These are phyloP conservation scores for Holacanthella duospinosa DNA, from an alignment of 2,888 invertebrate genomes.

Conservation along the genomic window DNA sequence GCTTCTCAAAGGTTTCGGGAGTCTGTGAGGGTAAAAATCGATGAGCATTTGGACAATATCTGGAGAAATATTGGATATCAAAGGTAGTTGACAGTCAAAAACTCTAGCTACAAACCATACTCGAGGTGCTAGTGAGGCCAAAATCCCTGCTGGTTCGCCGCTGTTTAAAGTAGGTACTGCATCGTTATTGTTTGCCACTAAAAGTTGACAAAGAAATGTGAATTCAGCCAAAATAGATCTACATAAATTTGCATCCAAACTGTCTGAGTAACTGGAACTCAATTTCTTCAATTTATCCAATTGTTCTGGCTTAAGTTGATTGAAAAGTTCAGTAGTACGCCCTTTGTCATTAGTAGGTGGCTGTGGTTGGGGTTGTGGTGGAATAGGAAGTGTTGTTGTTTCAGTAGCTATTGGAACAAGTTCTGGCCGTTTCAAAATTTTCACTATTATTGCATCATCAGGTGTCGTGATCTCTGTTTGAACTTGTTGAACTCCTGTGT, in stretches of 20 bases:
- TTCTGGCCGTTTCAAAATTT: background rate
- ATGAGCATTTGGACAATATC: conserved; percentile 17
- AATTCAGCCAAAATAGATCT: conserved; percentile 26
- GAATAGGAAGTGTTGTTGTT: background rate
- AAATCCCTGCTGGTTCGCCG: background rate
- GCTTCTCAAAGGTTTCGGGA: conserved; percentile 28
- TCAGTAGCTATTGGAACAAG: background rate
- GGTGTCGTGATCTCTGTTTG: conserved; percentile 14
- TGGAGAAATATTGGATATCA: conserved; percentile 13
- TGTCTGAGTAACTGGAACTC: conserved; percentile 20
- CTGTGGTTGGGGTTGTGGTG: background rate
- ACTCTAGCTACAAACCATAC: conserved; percentile 32
- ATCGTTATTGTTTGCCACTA: background rate
- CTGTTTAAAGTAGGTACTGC: background rate
- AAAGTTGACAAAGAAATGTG: conserved; percentile 26
- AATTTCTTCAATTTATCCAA: conserved; percentile 16
- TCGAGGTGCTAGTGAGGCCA: conserved; percentile 18
- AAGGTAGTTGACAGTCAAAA: conserved; percentile 21
- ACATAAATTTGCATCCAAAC: conserved; percentile 25
- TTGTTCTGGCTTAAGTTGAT: conserved; percentile 7
- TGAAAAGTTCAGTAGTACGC: background rate
- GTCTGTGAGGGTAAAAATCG: conserved; percentile 27
- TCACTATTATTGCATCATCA: background rate
- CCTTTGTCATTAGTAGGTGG: background rate
- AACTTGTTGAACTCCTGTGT: background rate